Conservation (phyloP, 2,113 vertebrate genomes). For the Brienomyrus longianalis region DNA sequence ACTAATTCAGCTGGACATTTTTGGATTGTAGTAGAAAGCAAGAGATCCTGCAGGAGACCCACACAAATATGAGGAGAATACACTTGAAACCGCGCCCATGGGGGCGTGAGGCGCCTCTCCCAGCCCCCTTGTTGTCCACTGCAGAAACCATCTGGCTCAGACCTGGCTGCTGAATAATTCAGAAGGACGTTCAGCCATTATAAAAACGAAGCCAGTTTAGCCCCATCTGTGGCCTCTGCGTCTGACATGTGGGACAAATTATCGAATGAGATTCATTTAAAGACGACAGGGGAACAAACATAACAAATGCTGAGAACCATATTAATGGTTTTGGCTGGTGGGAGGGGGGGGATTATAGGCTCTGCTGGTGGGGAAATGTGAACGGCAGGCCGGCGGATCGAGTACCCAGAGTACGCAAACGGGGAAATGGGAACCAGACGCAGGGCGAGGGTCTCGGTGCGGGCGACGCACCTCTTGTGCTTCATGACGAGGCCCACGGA, state of each 20-base stretch:
- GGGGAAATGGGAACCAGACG: not conserved
- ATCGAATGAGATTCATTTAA: not conserved
- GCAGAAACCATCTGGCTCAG: not conserved
- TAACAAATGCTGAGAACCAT: not conserved
- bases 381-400: not conserved
- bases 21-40: not conserved
- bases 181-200: not conserved
- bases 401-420: not conserved
- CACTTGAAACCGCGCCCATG: not conserved
- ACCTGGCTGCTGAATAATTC: not conserved
- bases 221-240: not conserved
- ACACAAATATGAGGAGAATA: not conserved
- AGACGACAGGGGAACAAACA: not conserved
- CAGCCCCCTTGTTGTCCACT: not conserved
- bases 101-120: not conserved
- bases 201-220: not conserved
- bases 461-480: conserved; percentile 76
- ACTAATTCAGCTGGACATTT: not conserved
- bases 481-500: conserved; percentile 91
- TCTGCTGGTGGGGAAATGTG: not conserved
- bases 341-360: not conserved
- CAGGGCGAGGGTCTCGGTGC: not conserved
- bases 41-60: not conserved
- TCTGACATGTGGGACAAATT: not conserved
- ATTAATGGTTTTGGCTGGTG: not conserved